These are phyloP conservation scores for Myzus persicae DNA, from an alignment of 1,140 invertebrate genomes.

Conservation along the genomic window DNA sequence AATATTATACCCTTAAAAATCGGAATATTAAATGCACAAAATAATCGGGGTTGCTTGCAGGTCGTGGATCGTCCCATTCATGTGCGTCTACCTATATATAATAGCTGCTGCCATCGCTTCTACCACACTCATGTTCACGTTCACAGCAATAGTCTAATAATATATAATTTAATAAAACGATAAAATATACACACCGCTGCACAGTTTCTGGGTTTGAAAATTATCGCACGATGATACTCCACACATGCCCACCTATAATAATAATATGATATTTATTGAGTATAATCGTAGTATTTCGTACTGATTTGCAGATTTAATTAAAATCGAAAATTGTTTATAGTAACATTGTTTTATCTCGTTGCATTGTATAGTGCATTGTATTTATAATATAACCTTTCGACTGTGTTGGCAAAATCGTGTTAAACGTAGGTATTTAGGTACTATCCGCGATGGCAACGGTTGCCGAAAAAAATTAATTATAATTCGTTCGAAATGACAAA, in stretches of 20 bases:
- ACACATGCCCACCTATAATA: too few species aligned
- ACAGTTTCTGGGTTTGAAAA: not conserved
- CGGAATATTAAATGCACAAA: too few species aligned
- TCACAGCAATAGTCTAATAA: too few species aligned
- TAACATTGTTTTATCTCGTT: not conserved
- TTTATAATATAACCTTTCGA: not conserved
- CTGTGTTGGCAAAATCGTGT: not conserved
- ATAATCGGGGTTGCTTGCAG: not conserved
- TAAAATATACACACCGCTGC: not conserved
- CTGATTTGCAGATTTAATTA: not conserved
- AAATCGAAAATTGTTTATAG: not conserved
- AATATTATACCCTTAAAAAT: not conserved
- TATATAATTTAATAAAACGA: not conserved
- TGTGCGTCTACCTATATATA: too few species aligned
- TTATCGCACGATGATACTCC: not conserved
- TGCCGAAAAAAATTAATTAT: not conserved
- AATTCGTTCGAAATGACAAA: not conserved
- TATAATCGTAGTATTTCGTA: not conserved
- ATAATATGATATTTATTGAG: too few species aligned
- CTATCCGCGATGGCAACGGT: not conserved
- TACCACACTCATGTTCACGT: not conserved
- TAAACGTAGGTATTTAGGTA: not conserved
- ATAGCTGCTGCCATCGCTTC: not conserved
- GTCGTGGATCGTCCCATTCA: not conserved
- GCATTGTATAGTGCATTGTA: not conserved